Evolutionary conservation across 2,113 vertebrate genomes (phyloP), one percentile per base, ranked within the genome.

Genomic region (Cyanoderma ruficeps): DNA sequence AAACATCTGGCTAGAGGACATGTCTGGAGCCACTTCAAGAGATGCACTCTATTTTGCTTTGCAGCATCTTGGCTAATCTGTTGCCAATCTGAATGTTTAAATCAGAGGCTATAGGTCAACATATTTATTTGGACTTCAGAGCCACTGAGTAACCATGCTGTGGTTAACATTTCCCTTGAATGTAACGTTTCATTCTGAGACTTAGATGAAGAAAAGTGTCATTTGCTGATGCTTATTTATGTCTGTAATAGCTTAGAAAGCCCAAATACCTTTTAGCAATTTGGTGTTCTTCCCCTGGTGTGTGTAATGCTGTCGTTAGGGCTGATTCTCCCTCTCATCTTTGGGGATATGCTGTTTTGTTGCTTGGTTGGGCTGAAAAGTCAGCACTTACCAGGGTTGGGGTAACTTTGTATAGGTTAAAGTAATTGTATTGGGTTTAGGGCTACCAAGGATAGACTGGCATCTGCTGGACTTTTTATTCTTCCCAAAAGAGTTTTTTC

Each of bases 41-140:
- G 59, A 37, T 39, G 39, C 47, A 31, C 49, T 91, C 25, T 69
- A 88, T 79, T 96, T 93, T 87, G 50, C 87, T 87, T 65, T 33
- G 39, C 31, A 64, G 64, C 33, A 79, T 37, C 33, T 95, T 72
- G 83, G 56, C 39, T 96, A 76, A 81, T 92, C 60, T 76, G 41
- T 31, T 83, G 50, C 55, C 31, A 78, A 21, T 86, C 70, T 49
- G 87, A 94, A 75, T 83, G 42, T 89, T 95, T 92, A 89, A 86
- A 81, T 88, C 13, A 0, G 25, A 60, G 50, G 55, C 44, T 82
- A 4, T 42, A 91, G 91, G 93, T 95, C 81, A 67, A 55, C 89
- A 70, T 55, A 44, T 9, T 53, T 89, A 4, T 79, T 64, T 85
- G 65, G 44, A 65, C 57, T 70, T 75, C 4, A 60, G 74, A 78